These are phyloP conservation scores for Trachymyrmex cornetzi DNA, from an alignment of 1,140 invertebrate genomes.

Conservation along the genomic window DNA sequence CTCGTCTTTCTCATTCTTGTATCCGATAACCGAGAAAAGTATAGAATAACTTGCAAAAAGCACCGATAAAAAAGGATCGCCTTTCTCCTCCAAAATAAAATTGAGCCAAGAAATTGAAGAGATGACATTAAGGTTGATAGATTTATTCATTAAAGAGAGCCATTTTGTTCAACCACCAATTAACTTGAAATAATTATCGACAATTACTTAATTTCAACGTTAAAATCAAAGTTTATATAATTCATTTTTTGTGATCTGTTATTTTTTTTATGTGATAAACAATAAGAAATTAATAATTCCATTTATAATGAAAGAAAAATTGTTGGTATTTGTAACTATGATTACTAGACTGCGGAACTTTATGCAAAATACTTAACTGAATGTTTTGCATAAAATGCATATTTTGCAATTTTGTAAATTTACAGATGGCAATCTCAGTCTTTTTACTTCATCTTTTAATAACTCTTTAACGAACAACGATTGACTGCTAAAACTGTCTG, in stretches of 20 bases:
- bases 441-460: too few relatives aligned
- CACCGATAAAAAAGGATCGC: conserved; percentile 53
- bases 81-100: conserved; percentile 65
- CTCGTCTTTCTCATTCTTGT: conserved; percentile 64
- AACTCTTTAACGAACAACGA: too few relatives aligned
- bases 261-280: not conserved
- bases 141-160: not conserved
- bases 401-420: too few relatives aligned
- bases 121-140: not conserved
- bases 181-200: not conserved
- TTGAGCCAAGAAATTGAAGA: conserved; percentile 17
- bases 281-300: not conserved
- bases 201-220: not conserved
- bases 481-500: too few relatives aligned
- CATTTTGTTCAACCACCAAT: not conserved
- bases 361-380: too few relatives aligned
- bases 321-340: too few relatives aligned
- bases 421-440: too few relatives aligned
- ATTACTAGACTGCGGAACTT: too few relatives aligned
- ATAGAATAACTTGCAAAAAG: conserved; percentile 62
- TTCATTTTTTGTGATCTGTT: not conserved
- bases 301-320: not conserved
- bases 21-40: conserved; percentile 71
- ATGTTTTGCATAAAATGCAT: too few relatives aligned
- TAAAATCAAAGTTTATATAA: not conserved